These are phyloP conservation scores for Grapholita molesta DNA, from an alignment of 1,140 invertebrate genomes.

Conservation along the genomic window DNA sequence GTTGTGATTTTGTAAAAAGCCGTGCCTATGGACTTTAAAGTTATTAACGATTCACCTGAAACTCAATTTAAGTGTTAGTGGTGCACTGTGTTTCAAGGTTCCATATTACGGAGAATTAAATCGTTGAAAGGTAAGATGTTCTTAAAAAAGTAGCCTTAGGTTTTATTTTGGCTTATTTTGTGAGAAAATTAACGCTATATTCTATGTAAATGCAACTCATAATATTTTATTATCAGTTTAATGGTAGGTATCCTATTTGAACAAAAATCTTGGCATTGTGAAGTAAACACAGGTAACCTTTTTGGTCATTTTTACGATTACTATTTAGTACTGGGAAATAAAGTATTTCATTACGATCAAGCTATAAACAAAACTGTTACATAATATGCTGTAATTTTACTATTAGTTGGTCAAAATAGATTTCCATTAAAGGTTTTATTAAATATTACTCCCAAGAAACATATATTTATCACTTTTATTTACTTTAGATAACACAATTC, in stretches of 20 bases:
- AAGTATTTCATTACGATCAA: no score
- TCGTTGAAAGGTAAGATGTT: neutral
- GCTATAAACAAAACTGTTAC: no score
- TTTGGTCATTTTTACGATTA: no score
- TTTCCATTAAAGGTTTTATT: no score
- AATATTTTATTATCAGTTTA: neutral
- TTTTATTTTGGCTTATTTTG: neutral
- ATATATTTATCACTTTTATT: no score
- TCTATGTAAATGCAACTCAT: neutral
- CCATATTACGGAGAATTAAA: neutral
- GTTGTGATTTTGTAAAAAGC: conserved; percentile 9
- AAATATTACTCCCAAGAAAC: no score
- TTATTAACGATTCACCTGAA: neutral
- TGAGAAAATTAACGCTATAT: neutral
- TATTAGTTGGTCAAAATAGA: no score
- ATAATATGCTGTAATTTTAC: no score
- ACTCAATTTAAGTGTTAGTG: neutral
- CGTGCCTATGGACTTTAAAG: neutral
- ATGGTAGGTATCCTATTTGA: neutral
- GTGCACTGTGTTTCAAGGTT: neutral
- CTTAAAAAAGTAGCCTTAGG: neutral
- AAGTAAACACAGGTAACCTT: neutral
- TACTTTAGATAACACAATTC: no score
- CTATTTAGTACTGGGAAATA: no score
- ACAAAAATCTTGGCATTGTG: neutral